These are phyloP conservation scores for Scaptomyza flava DNA, from an alignment of 2,888 invertebrate species.

Conservation along the genomic window DNA sequence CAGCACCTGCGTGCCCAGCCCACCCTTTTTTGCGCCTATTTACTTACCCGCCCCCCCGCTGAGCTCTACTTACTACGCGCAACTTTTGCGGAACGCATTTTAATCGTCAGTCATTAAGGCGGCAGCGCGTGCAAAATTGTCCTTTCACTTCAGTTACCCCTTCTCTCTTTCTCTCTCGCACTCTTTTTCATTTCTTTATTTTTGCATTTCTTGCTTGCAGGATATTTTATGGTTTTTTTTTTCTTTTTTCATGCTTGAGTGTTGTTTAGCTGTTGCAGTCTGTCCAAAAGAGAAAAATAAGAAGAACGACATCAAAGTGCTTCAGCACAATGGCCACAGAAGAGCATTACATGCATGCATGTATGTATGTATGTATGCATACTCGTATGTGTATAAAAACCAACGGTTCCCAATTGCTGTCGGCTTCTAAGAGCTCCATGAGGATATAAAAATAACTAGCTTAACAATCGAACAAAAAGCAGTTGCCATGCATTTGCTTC, in stretches of 20 bases:
- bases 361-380: neutral
- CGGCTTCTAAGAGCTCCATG: neutral
- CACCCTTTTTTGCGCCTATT: neutral
- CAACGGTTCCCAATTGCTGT: neutral
- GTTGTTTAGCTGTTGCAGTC: slow-evolving; percentile 41
- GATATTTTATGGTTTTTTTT: slow-evolving; percentile 23
- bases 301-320: slow-evolving; percentile 43
- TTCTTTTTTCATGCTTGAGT: slow-evolving; percentile 29
- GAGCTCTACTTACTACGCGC: slow-evolving; percentile 31
- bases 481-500: neutral
- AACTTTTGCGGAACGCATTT: slow-evolving; percentile 66
- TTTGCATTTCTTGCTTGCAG: slow-evolving; percentile 26
- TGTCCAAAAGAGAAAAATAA: slow-evolving; percentile 22
- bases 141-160: slow-evolving; percentile 61
- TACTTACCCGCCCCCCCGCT: neutral
- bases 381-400: neutral
- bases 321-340: slow-evolving; percentile 12
- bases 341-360: neutral
- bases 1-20: slow-evolving; percentile 40
- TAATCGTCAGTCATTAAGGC: slow-evolving; percentile 77
- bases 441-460: neutral
- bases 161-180: neutral
- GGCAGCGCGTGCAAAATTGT: slow-evolving; percentile 69
- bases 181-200: neutral
- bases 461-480: neutral